Evolutionary conservation across 1,140 invertebrate species (phyloP).

Genomic region (Drusus annulatus): DNA sequence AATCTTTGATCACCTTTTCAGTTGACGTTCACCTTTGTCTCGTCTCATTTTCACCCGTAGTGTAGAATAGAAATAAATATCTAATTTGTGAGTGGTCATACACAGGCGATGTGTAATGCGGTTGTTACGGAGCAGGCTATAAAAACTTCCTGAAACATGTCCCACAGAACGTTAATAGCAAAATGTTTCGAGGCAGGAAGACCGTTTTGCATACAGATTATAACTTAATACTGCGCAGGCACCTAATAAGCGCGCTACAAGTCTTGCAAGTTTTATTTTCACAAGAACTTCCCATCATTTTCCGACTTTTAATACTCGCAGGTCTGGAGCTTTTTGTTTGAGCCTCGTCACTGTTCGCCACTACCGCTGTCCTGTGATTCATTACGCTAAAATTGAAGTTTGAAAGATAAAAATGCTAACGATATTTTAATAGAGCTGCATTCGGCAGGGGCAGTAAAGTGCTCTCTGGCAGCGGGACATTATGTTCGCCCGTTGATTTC

Average conservation of each 20-base stretch:
- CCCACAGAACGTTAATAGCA: constrained; percentile 40
- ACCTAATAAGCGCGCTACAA: constrained; percentile 4
- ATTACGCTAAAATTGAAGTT: neutral
- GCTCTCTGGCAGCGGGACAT: too few relatives aligned
- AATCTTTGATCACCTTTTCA: too few relatives aligned
- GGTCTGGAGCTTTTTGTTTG: constrained; percentile 22
- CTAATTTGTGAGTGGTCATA: neutral
- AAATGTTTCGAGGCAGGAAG: constrained; percentile 45
- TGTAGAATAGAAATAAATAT: constrained; percentile 25
- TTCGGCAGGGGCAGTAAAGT: too few relatives aligned
- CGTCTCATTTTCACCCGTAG: neutral
- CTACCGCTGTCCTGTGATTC: neutral
- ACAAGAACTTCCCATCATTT: constrained; percentile 24
- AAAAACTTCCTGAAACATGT: constrained; percentile 29
- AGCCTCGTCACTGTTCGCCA: constrained; percentile 3
- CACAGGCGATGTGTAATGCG: constrained; percentile 2
- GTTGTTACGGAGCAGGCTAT: constrained; percentile 9
- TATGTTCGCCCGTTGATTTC: too few relatives aligned
- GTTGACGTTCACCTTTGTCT: too few relatives aligned
- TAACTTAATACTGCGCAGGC: constrained; percentile 47
- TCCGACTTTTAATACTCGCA: neutral
- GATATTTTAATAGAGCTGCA: too few relatives aligned
- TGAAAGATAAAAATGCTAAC: too few relatives aligned
- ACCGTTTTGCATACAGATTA: constrained; percentile 58
- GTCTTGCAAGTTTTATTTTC: constrained; percentile 12